These are phyloP conservation scores for Norana najaformis DNA, from an alignment of 2,888 invertebrate species.

Conservation along the genomic window DNA sequence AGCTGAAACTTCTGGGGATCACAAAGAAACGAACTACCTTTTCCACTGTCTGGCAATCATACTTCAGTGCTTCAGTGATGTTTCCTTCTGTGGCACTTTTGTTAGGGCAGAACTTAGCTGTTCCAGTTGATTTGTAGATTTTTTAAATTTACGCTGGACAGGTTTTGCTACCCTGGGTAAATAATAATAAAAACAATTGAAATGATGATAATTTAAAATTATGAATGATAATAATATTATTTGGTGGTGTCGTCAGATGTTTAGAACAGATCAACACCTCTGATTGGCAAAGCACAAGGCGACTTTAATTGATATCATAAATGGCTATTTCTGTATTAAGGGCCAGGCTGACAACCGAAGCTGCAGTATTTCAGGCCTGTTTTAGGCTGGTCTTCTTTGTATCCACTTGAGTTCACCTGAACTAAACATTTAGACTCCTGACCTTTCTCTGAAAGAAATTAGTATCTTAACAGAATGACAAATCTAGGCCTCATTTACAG, in stretches of 20 bases:
- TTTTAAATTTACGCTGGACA: neutral
- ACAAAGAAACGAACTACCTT: no score
- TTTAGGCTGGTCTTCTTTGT: neutral
- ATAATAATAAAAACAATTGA: neutral
- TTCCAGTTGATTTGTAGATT: no score
- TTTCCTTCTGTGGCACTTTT: no score
- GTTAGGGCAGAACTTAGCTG: no score
- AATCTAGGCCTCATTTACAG: neutral
- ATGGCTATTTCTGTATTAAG: neutral
- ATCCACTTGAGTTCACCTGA: constrained; percentile 13
- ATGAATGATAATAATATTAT: no score
- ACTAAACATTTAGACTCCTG: neutral
- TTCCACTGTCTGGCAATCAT: neutral
- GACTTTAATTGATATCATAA: neutral
- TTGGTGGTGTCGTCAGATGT: neutral
- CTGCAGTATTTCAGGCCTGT: neutral
- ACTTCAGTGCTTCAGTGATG: neutral
- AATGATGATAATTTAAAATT: no score
- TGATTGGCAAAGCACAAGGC: neutral
- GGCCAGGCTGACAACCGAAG: neutral
- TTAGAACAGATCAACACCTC: neutral
- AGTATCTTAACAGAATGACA: neutral
- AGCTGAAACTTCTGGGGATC: no score
- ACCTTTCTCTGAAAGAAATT: neutral
- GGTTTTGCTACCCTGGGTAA: neutral